These are phyloP conservation scores for Apoderus coryli DNA, from an alignment of 2,888 invertebrate genomes.

Conservation along the genomic window DNA sequence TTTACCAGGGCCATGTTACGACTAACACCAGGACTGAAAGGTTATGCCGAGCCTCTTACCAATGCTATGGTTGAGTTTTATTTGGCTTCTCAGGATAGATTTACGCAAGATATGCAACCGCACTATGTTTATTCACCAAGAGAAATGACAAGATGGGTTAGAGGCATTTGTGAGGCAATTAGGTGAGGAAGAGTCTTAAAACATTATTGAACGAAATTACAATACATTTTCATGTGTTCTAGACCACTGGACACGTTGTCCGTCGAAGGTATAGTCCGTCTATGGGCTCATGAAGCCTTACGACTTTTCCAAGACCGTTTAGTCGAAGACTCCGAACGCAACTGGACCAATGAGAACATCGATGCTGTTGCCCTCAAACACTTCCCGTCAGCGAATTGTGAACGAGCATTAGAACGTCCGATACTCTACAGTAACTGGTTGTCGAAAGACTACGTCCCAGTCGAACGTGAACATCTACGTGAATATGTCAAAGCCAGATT, in stretches of 20 bases:
- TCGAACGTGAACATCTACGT: slow-evolving; percentile 84
- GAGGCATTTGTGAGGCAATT: slow-evolving; percentile 98
- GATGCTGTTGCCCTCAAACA: slow-evolving; percentile 85
- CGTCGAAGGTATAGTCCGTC: slow-evolving; percentile 89
- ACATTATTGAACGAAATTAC: not conserved
- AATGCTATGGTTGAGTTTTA: slow-evolving; percentile 99
- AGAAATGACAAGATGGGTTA: slow-evolving; percentile 99
- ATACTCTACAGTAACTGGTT: slow-evolving; percentile 99
- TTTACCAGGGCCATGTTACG: slow-evolving; percentile 97
- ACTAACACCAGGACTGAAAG: slow-evolving; percentile 78
- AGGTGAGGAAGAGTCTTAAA: slow-evolving; percentile 13
- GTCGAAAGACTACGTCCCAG: slow-evolving; percentile 95
- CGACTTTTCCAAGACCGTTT: slow-evolving; percentile 92
- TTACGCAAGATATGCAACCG: slow-evolving; percentile 99
- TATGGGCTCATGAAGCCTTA: slow-evolving; percentile 98
- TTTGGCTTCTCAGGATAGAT: slow-evolving; percentile 88
- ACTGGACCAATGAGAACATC: slow-evolving; percentile 98
- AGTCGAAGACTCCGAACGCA: slow-evolving; percentile 86
- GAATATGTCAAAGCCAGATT: slow-evolving; percentile 95
- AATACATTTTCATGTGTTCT: too few species aligned
- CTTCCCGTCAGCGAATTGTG: slow-evolving; percentile 57
- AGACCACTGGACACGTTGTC: slow-evolving; percentile 81
- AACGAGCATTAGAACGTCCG: slow-evolving; percentile 79
- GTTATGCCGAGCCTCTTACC: slow-evolving; percentile 92
- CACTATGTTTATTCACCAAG: slow-evolving; percentile 99